These are phyloP conservation scores for Phenacoccus solenopsis DNA, from an alignment of 1,140 invertebrate genomes.

Conservation along the genomic window DNA sequence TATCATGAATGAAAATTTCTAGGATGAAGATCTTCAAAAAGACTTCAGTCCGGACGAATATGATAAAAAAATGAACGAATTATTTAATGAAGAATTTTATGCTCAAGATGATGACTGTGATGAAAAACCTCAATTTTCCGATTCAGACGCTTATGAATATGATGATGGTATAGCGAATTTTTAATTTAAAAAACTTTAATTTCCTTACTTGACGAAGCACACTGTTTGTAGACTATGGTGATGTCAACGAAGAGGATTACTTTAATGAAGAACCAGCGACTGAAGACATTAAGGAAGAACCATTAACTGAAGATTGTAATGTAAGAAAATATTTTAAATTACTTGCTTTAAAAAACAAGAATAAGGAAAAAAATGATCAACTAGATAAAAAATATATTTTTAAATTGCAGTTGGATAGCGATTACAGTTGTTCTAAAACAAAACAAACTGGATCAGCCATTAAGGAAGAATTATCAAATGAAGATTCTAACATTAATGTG, in stretches of 20 bases:
- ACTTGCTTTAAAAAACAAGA: too few species aligned
- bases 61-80: conserved; percentile 70
- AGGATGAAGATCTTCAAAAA: conserved; percentile 51
- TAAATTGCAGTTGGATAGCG: too few species aligned
- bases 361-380: too few species aligned
- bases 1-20: conserved; percentile 22
- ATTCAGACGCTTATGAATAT: background rate
- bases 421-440: too few species aligned
- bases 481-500: background rate
- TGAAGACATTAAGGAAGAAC: background rate
- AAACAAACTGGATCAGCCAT: too few species aligned
- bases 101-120: conserved; percentile 35
- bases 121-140: conserved; percentile 23
- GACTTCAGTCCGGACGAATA: conserved; percentile 88
- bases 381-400: too few species aligned
- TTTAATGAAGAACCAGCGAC: background rate
- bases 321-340: too few species aligned
- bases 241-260: background rate
- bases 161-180: too few species aligned
- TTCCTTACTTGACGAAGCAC: too few species aligned
- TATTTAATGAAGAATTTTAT: conserved; percentile 84
- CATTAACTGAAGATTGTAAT: background rate
- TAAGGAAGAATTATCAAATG: background rate
- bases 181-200: too few species aligned
- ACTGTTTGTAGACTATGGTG: background rate